Evolutionary conservation across 2,113 vertebrate genomes (phyloP), one percentile per base, ranked within the genome.

Genomic region (Chaetops frenatus): DNA sequence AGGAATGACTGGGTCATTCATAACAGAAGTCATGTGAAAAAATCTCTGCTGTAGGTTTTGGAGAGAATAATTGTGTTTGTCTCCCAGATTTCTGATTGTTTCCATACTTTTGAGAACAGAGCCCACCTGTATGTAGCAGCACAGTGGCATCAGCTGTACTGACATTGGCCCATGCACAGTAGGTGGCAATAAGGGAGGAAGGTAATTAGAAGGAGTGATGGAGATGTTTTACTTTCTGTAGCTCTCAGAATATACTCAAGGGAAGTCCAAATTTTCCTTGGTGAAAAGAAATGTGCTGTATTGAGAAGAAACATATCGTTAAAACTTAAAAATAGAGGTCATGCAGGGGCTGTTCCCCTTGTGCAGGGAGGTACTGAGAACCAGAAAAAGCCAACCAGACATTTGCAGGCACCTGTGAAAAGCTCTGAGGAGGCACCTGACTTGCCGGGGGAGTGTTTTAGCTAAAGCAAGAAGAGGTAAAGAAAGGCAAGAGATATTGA

Each of bases 401-500:
- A 28, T 45, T 45, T 36, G 12, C 31, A 27, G 9, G 48, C 48
- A 13, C 0, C 7, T 29, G 7, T 13, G 5, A 56, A 29, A 42
- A 50, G 40, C 76, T 47, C 48, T 48, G 44, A 33, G 66, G 40
- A 56, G n/a, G 27, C 36, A 40, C 19, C 50, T 65, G 62, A 17
- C 15, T 2, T 67, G 14, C 4, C 45, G 15, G 17, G 48, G 61
- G 17, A 6, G 33, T 5, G 7, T 1, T 56, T 86, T 21, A n/a
- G n/a, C n/a, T n/a, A n/a, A n/a, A n/a, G n/a, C n/a, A n/a, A n/a
- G n/a, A n/a, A n/a, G n/a, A n/a, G n/a, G n/a, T n/a, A n/a, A n/a
- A n/a, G n/a, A n/a, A n/a, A n/a, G n/a, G n/a, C 2, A 22, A 22
- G 64, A 38, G 12, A 6, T 29, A 0, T 1, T n/a, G 62, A 48